Evolutionary conservation across 1,140 invertebrate genomes (phyloP), one percentile per base, ranked within the genome.

Genomic region (Panagrolaimus sp.): DNA sequence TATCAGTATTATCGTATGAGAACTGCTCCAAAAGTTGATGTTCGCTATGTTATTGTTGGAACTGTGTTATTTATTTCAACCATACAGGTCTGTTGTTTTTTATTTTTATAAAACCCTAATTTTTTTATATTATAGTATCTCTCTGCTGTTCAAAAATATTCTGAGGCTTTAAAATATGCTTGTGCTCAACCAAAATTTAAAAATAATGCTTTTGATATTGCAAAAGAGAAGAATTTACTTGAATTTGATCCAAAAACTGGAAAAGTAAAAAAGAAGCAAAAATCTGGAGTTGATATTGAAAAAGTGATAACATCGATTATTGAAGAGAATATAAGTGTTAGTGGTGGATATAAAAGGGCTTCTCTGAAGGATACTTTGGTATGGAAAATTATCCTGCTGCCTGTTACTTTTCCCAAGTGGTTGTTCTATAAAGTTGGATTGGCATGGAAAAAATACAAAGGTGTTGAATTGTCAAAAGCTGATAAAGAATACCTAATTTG

Each of bases 1-100:
- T 95, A 93, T 84, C 88, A 90, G 69, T 95, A 94, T 83, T 95
- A 94, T 84, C 85, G 90, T 43, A 86, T 90, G 65, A 86, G 90
- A 63, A 88, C 91, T 82, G 89, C 90, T 12, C 92, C 92, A 2
- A 92, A 93, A 85, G 91, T 95, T 6, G 93, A 95, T 85, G 90
- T 93, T 17, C 85, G 91, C 67, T 86, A 93, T 67, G 92, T 95
- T 3, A 87, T 95, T 64, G 88, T 89, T 32, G 90, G 91, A 1
- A 89, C 90, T 14, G 89, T 95, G 44, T 88, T 90, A 4, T 86
- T 94, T 1, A 90, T 95, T 76, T 94, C 92, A 0, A 82, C 89
- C 12, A 88, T 93, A 68, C 92, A 94, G 83, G 86, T 87, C 77
- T 69, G 65, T 69, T 58, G 52, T 32, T 43, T 68, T 52, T 47